Evolutionary conservation across 2,888 invertebrate species (phyloP), one percentile per base, ranked within the genome.

Genomic region (Rhagophthalmus giganteus): DNA sequence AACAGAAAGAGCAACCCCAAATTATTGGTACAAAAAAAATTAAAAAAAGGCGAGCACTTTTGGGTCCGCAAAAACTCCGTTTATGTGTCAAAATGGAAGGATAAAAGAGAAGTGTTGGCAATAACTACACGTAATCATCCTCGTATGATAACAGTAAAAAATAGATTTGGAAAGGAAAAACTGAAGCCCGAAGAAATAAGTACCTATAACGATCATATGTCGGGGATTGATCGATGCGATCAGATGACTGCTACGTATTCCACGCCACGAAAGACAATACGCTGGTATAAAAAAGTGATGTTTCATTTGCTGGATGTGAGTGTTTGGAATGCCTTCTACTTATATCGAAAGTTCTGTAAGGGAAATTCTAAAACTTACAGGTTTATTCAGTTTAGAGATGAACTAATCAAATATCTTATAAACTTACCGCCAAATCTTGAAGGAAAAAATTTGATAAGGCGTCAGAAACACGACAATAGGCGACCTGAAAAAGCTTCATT

Each of bases 61-160:
- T 41, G 41, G 41, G n/a, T 13, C 7, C n/a, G 30, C 7, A 14
- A 27, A 7, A 15, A n/a, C n/a, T n/a, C n/a, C 2, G 26, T 27
- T 2, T 57, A 59, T 24, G 34, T 60, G 3, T 55, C 53, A 24
- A 61, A 60, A 45, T 60, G 56, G 56, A 52, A 40, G 20, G 56
- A 61, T 32, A 53, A 37, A 14, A 24, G 58, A 9, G 58, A 60
- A 13, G 57, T 68, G 9, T 25, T 59, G 11, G 26, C 14, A 11
- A 44, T 58, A 11, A 58, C 62, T 26, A 59, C 59, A 9, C 44
- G 50, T 30, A 52, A 58, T 32, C 54, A 59, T 33, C 60, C 60
- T 16, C 24, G 37, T 24, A 20, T 56, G 8, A 39, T 59, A 11
- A 6, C 20, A 14, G 42, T 45, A 11, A 41, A 28, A 26, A 60